Conservation (phyloP, 2,113 vertebrate genomes). For the Scartelaos histophorus region DNA sequence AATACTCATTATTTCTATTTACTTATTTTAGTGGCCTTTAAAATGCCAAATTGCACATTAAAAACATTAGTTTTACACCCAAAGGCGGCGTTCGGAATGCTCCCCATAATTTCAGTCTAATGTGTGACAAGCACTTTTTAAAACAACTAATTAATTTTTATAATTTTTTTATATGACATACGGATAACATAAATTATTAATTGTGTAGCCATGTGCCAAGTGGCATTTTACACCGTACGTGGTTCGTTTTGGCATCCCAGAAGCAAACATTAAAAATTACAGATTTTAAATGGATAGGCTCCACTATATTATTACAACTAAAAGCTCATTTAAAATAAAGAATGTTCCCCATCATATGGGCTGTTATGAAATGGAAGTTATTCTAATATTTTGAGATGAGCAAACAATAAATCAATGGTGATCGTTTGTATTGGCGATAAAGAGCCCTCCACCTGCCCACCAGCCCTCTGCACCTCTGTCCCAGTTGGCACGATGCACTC, state of each 20-base stretch:
- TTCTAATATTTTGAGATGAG: slow-evolving; percentile 27
- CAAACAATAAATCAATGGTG: slow-evolving; percentile 36
- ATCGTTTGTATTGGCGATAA: slow-evolving; percentile 38
- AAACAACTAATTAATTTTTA: neutral
- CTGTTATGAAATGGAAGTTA: slow-evolving; percentile 13
- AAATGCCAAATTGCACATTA: neutral
- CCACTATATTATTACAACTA: neutral
- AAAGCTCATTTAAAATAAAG: slow-evolving; percentile 14
- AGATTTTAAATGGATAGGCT: neutral
- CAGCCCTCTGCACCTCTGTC: slow-evolving; percentile 27
- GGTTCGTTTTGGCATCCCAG: neutral
- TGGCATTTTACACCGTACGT: neutral
- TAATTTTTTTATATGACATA: neutral
- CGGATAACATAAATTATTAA: neutral
- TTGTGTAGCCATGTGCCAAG: neutral
- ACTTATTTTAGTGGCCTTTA: neutral
- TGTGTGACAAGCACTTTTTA: neutral
- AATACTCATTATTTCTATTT: slow-evolving; percentile 3
- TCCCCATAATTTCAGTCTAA: neutral
- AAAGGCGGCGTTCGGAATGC: neutral
- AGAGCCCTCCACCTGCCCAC: slow-evolving; percentile 28
- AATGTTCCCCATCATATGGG: neutral
- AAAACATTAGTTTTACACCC: neutral
- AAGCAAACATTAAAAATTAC: neutral
- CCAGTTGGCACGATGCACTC: slow-evolving; percentile 46